A percentile compares a stretch with the other conserved stretches of the same genome.
These are phyloP conservation scores for Limnothrissa miodon DNA, from an alignment of 2,113 vertebrate genomes.

Conservation along the genomic window DNA sequence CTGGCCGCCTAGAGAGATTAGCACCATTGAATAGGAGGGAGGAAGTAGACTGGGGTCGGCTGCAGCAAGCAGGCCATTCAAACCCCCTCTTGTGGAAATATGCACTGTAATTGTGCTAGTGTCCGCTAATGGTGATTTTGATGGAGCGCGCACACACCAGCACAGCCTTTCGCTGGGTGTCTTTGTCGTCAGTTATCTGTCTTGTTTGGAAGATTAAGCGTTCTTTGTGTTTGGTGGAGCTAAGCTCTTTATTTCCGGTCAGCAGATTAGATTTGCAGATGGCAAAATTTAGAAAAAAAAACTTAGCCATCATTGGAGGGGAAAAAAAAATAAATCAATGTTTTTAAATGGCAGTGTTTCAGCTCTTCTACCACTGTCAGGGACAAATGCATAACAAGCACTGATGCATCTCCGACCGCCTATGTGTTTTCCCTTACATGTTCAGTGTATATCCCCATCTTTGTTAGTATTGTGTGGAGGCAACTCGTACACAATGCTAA, in stretches of 20 bases:
- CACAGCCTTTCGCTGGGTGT: not conserved
- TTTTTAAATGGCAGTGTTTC: not conserved
- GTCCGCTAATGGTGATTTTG: conserved; percentile 17
- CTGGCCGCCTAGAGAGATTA: conserved; percentile 58
- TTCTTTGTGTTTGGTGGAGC: not conserved
- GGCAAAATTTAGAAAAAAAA: not conserved
- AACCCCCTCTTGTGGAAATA: conserved; percentile 57
- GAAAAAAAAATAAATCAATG: not conserved
- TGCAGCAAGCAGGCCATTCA: conserved; percentile 45
- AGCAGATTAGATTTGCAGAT: conserved; percentile 4
- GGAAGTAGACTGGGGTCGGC: conserved; percentile 48
- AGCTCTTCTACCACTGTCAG: not conserved
- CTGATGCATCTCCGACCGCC: conserved; percentile 30
- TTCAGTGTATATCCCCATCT: conserved; percentile 24
- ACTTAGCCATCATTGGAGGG: not conserved
- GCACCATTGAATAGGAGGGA: conserved; percentile 51
- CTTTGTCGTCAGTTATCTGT: not conserved
- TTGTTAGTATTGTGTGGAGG: conserved; percentile 32
- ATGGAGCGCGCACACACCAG: conserved; percentile 21
- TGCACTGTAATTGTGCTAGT: conserved; percentile 47
- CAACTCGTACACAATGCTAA: conserved; percentile 20
- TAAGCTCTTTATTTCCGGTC: conserved; percentile 2
- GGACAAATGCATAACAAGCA: conserved; percentile 4
- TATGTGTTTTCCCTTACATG: conserved; percentile 32
- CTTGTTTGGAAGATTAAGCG: not conserved